phyloP scores from a whole-genome alignment of 2,797 vertebrate species.

The Phataginus tricuspis region DNA sequence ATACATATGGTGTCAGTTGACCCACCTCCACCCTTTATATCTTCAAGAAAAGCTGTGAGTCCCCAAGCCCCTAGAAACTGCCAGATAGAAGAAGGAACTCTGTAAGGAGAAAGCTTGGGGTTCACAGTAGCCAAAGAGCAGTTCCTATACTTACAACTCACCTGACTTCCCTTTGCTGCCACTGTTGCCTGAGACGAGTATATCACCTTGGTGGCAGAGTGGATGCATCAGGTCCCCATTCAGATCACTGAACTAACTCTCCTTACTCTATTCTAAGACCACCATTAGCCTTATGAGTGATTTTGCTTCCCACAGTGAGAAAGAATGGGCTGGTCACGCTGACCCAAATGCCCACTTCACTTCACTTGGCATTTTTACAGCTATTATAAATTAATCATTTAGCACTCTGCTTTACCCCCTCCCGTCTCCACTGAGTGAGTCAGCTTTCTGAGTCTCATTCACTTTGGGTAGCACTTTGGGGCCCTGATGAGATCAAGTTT shows the following conservation, averaged over 20 bases:
- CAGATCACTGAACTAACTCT: not conserved
- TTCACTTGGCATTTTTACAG: not conserved
- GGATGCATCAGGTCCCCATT: not conserved
- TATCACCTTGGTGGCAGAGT: not conserved
- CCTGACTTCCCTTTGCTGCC: not conserved
- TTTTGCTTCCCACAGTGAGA: not conserved
- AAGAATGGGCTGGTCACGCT: not conserved
- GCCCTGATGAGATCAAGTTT: not conserved
- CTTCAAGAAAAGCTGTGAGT: conserved; percentile 16
- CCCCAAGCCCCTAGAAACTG: not conserved
- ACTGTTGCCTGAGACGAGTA: not conserved
- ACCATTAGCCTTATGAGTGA: not conserved
- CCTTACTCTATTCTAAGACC: not conserved
- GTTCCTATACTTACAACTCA: not conserved
- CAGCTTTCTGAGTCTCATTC: not conserved
- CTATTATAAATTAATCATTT: not conserved
- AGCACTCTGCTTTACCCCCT: not conserved
- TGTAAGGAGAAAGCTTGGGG: not conserved
- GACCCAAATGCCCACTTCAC: not conserved
- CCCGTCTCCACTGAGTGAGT: not conserved
- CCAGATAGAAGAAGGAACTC: not conserved
- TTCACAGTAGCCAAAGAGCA: not conserved
- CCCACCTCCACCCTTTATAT: not conserved
- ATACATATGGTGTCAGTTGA: not conserved
- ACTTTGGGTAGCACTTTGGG: not conserved